Conservation (phyloP, 1,140 invertebrate genomes). For the Zaprionus ghesquierei region DNA sequence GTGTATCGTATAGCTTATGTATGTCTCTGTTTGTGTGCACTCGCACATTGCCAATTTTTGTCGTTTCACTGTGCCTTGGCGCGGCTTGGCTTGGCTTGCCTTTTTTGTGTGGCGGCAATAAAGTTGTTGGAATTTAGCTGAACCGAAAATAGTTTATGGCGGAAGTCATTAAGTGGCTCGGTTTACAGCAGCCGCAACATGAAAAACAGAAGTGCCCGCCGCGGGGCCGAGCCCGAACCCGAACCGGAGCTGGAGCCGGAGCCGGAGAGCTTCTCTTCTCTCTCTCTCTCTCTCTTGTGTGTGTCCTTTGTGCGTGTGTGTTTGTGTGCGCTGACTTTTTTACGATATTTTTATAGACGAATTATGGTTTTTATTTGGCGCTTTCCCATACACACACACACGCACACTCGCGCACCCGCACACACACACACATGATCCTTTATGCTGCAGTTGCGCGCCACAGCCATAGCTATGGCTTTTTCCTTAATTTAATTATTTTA, state of each 20-base stretch:
- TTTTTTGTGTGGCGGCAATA: slow-evolving; percentile 63
- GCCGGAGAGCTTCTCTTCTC: too few relatives aligned
- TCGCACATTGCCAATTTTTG: slow-evolving; percentile 67
- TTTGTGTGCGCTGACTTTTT: slow-evolving; percentile 58
- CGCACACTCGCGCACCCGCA: slow-evolving; percentile 11
- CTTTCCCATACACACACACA: slow-evolving; percentile 32
- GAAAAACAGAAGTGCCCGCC: slow-evolving; percentile 77
- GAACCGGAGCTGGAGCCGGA: neutral
- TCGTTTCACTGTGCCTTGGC: slow-evolving; percentile 54
- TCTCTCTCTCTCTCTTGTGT: neutral
- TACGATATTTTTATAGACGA: slow-evolving; percentile 80
- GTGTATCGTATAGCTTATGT: slow-evolving; percentile 14
- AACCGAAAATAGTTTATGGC: slow-evolving; percentile 81
- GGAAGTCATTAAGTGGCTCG: slow-evolving; percentile 81
- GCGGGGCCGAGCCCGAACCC: slow-evolving; percentile 26
- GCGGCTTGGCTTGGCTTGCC: slow-evolving; percentile 22
- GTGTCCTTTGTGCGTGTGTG: neutral
- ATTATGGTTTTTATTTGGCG: slow-evolving; percentile 80
- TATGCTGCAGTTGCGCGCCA: slow-evolving; percentile 44
- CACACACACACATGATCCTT: slow-evolving; percentile 44
- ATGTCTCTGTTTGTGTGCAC: slow-evolving; percentile 20
- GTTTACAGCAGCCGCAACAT: slow-evolving; percentile 81
- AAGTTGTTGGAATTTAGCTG: slow-evolving; percentile 81
- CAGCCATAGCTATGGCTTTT: slow-evolving; percentile 22
- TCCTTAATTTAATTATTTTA: slow-evolving; percentile 73